Evolutionary conservation across 1,140 invertebrate genomes (phyloP).

Genomic region (Lucilia sericata): DNA sequence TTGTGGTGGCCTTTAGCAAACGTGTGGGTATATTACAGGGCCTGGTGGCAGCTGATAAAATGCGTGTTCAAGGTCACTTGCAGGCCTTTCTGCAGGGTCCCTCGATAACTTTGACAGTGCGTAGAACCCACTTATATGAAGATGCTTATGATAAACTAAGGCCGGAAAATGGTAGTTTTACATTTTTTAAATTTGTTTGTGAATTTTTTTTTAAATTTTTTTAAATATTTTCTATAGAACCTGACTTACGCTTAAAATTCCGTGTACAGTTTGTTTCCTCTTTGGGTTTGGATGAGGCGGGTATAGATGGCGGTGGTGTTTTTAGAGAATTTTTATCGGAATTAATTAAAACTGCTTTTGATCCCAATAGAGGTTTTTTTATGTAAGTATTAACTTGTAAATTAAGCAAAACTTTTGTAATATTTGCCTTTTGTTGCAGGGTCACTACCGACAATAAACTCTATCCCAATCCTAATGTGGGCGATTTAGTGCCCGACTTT

Average conservation of each 20-base stretch:
- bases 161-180: slow-evolving; percentile 89
- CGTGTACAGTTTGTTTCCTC: slow-evolving; percentile 91
- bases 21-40: slow-evolving; percentile 88
- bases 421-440: slow-evolving; percentile 57
- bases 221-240: slow-evolving; percentile 78
- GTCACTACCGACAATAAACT: slow-evolving; percentile 92
- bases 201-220: no score
- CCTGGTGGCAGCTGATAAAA: slow-evolving; percentile 70
- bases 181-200: no score
- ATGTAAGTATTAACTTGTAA: slow-evolving; percentile 53
- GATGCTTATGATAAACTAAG: slow-evolving; percentile 96
- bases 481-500: slow-evolving; percentile 85
- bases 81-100: slow-evolving; percentile 81
- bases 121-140: slow-evolving; percentile 95
- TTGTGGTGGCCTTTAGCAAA: slow-evolving; percentile 91
- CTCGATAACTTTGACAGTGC: slow-evolving; percentile 82
- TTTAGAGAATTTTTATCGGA: slow-evolving; percentile 93
- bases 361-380: slow-evolving; percentile 97
- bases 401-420: neutral
- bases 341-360: slow-evolving; percentile 93
- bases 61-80: slow-evolving; percentile 75
- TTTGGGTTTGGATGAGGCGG: slow-evolving; percentile 92
- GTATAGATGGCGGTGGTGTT: slow-evolving; percentile 94
- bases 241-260: slow-evolving; percentile 86
- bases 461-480: slow-evolving; percentile 95